phyloP scores from a whole-genome alignment of 2,113 vertebrate species.

The Callipepla californica region DNA sequence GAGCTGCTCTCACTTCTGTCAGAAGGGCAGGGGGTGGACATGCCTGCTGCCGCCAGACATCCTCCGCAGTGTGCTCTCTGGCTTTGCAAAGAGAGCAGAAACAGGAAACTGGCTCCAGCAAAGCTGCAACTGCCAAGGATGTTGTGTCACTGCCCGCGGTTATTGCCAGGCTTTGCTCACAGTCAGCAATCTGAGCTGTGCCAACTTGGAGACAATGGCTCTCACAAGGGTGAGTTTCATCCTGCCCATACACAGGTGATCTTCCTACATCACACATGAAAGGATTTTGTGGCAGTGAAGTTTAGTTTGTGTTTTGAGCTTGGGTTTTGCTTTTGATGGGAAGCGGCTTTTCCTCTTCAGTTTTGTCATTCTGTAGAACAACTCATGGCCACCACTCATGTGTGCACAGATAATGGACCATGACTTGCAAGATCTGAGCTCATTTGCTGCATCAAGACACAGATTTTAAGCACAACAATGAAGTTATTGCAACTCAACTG shows the following conservation, averaged over 20 bases:
- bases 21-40: neutral
- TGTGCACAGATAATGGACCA: neutral
- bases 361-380: neutral
- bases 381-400: neutral
- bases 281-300: neutral
- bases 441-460: neutral
- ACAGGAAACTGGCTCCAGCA: neutral
- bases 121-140: neutral
- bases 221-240: neutral
- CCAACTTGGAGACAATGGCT: fast-evolving
- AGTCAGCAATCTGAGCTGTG: neutral
- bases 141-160: neutral
- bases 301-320: neutral
- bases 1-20: neutral
- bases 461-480: neutral
- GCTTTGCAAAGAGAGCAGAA: neutral
- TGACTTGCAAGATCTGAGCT: neutral
- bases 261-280: neutral
- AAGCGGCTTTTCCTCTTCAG: neutral
- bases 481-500: neutral
- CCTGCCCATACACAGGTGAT: neutral
- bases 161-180: neutral
- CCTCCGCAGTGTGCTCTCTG: neutral
- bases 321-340: neutral
- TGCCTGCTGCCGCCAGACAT: neutral